A percentile compares a stretch with the other conserved stretches of the same genome.
phyloP scores from a whole-genome alignment of 2,113 vertebrate species.

The Raja brachyura region DNA sequence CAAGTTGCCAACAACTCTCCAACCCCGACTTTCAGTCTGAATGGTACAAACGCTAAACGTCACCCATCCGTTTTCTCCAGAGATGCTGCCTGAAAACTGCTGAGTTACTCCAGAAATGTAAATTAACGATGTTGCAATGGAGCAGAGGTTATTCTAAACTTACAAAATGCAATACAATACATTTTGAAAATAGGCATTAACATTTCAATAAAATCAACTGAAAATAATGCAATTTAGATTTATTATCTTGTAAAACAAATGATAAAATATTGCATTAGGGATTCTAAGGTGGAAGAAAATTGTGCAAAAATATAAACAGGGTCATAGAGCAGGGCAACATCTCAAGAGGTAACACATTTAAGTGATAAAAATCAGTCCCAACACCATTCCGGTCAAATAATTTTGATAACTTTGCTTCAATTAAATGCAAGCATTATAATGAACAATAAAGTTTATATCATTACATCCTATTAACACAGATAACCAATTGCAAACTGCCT shows the following conservation, averaged over 20 bases:
- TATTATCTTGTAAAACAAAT: background rate
- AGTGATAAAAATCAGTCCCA: background rate
- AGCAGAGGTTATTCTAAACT: background rate
- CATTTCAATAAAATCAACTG: background rate
- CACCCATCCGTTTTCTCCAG: too few species aligned
- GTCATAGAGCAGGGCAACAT: background rate
- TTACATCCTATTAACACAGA: background rate
- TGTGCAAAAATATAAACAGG: background rate
- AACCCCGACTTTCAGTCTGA: too few species aligned
- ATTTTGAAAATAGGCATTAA: background rate
- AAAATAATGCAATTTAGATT: background rate
- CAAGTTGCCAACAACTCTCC: too few species aligned
- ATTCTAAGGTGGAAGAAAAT: background rate
- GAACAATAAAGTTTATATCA: background rate
- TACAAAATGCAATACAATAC: background rate
- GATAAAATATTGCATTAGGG: background rate
- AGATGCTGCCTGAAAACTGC: too few species aligned
- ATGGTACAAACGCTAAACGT: too few species aligned
- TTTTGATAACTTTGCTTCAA: background rate
- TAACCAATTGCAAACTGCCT: constrained; percentile 11
- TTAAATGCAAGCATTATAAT: background rate
- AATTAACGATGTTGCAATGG: background rate
- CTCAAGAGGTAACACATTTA: background rate
- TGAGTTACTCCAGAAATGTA: background rate
- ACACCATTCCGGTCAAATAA: background rate